Evolutionary conservation across 2,888 invertebrate genomes (phyloP).

Genomic region (Pammene aurita): DNA sequence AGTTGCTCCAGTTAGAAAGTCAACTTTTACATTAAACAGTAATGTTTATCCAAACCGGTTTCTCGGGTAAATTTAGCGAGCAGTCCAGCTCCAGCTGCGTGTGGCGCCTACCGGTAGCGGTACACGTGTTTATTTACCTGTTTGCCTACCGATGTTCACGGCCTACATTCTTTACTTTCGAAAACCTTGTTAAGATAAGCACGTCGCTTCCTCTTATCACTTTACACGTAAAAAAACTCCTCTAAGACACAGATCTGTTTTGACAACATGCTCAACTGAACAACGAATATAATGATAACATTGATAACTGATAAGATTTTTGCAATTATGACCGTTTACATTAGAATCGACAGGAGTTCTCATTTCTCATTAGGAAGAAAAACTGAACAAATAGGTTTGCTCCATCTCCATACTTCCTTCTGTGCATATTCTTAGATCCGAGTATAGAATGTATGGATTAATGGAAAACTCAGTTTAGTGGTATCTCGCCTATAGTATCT

Average conservation of each 20-base stretch:
- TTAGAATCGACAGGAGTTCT: no score
- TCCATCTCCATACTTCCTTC: no score
- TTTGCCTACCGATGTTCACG: constrained; percentile 31
- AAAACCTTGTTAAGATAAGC: constrained; percentile 38
- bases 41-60: constrained; percentile 33
- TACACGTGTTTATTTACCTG: constrained; percentile 25
- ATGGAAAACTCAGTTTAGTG: no score
- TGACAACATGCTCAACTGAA: background rate
- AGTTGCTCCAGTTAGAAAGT: constrained; percentile 13
- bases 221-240: constrained; percentile 7
- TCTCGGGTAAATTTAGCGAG: constrained; percentile 8
- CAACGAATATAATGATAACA: background rate
- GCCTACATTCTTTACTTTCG: constrained; percentile 34
- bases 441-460: no score
- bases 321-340: background rate
- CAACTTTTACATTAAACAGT: constrained; percentile 14
- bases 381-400: no score
- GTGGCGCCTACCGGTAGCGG: constrained; percentile 35
- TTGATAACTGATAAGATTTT: background rate
- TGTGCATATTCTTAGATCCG: no score
- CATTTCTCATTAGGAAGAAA: no score
- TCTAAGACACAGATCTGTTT: background rate
- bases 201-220: constrained; percentile 21
- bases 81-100: constrained; percentile 4
- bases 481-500: no score